Base-by-base conservation (phyloP, 2,797 vertebrate genomes). In the Tadarida brasiliensis region DNA sequence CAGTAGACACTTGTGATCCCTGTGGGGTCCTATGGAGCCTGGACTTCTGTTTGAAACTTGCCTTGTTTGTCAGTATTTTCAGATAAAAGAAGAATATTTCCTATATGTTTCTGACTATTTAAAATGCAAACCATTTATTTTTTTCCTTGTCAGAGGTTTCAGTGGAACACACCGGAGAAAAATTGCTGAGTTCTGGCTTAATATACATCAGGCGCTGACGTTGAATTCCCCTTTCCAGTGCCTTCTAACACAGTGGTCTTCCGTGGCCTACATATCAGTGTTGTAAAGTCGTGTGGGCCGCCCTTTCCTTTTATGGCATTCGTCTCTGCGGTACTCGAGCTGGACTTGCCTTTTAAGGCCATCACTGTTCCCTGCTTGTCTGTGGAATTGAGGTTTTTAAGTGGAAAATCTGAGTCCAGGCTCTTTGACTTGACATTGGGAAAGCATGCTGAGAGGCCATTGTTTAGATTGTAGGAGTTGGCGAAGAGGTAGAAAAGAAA, bases 371-470 rank as follows among this genome's bases (percentile, higher is more conserved):
- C 94, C 71, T 97, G 97, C 96, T 98, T 98, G 98, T 97, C 98
- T 98, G 98, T 98, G 98, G 97, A 97, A 98, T 94, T 98, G 98
- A 98, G 98, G 98, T 98, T 98, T 98, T 97, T 97, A 97, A 87
- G 96, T 98, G 98, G 98, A 99, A 98, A 99, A 97, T 98, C 10
- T 98, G 98, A 98, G 96, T 97, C 92, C 94, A 78, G 59, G 95
- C 7, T 83, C 93, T 63, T 94, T 97, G 96, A 98, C 97, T 97
- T 89, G 59, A 97, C 95, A 95, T 92, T 96, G 96, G 91, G 96
- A 95, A 98, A 98, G 93, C 92, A 81, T 95, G 97, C 0, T 11
- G 59, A 93, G 57, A 92, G 56, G 65, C 59, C 93, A 83, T 74
- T 97, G 95, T 97, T 98, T 95, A 97, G 73, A 35, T 98, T 95